Conservation (phyloP, 2,888 invertebrate species). For the Gasteruption jaculator region DNA sequence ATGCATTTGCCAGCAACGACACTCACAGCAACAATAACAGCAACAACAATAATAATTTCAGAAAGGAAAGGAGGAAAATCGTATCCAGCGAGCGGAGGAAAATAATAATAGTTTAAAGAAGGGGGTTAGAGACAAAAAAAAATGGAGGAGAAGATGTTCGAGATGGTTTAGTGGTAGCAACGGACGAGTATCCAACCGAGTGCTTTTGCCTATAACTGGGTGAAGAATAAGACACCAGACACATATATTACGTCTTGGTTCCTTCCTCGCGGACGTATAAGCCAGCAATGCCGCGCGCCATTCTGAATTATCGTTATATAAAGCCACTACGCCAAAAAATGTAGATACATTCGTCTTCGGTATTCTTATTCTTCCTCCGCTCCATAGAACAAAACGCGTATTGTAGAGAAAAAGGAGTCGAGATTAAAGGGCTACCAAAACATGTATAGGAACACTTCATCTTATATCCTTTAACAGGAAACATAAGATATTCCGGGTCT, state of each 20-base stretch:
- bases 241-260: conserved; percentile 42
- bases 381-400: conserved; percentile 15
- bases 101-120: conserved; percentile 13
- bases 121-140: conserved; percentile 10
- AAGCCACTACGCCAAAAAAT: conserved; percentile 45
- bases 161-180: no score
- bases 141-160: conserved; percentile 20
- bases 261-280: conserved; percentile 26
- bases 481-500: no score
- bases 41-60: conserved; percentile 38
- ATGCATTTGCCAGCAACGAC: conserved; percentile 30
- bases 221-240: conserved; percentile 51
- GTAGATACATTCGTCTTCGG: conserved; percentile 40
- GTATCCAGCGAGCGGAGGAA: conserved; percentile 2
- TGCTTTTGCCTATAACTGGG: no score
- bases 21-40: conserved; percentile 39
- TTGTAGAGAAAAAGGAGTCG: conserved; percentile 18
- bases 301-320: conserved; percentile 48
- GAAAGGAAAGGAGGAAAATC: conserved; percentile 24
- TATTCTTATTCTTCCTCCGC: conserved; percentile 17
- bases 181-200: no score
- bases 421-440: no score
- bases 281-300: conserved; percentile 33
- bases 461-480: no score
- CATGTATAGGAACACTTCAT: no score